Evolutionary conservation across 1,140 invertebrate species (phyloP), one percentile per base, ranked within the genome.

Genomic region (Drosophila neocordata): DNA sequence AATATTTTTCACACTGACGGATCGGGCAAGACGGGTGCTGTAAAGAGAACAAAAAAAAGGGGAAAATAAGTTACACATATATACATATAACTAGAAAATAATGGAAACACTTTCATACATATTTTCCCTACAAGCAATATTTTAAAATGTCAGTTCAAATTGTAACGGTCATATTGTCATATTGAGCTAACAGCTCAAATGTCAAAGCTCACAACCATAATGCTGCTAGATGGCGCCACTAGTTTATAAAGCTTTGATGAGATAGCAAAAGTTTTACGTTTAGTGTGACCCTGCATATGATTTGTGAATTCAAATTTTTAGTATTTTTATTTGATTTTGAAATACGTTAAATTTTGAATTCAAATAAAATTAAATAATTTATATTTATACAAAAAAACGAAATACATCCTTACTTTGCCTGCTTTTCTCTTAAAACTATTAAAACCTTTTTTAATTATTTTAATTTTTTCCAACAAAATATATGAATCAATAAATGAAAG

Each of bases 1-100:
- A 83, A 83, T 79, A 69, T 67, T 73, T 9, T 76, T 83, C 61
- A 71, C 71, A 48, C 80, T 68, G 58, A 61, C 64, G 70, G 62
- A 4, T 9, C 15, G 63, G 69, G 63, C 73, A 76, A 70, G 63
- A 77, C 71, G 75, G 68, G 69, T 71, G 70, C 82, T 87, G 75
- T 11, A 64, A 69, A 41, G 4, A 67, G n/a, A 24, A 24, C 35
- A 27, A 34, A 15, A 18, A n/a, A 52, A n/a, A n/a, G n/a, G n/a
- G n/a, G 5, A 34, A 1, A 52, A n/a, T 22, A 2, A 7, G 2
- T 18, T 6, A 31, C 7, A 31, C 7, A 6, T n/a, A n/a, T n/a
- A n/a, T n/a, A n/a, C n/a, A n/a, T n/a, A n/a, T n/a, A n/a, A n/a
- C n/a, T n/a, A n/a, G n/a, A n/a, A n/a, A n/a, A n/a, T n/a, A n/a